These are phyloP conservation scores for Vimba vimba DNA, from an alignment of 2,113 vertebrate genomes.

Conservation along the genomic window DNA sequence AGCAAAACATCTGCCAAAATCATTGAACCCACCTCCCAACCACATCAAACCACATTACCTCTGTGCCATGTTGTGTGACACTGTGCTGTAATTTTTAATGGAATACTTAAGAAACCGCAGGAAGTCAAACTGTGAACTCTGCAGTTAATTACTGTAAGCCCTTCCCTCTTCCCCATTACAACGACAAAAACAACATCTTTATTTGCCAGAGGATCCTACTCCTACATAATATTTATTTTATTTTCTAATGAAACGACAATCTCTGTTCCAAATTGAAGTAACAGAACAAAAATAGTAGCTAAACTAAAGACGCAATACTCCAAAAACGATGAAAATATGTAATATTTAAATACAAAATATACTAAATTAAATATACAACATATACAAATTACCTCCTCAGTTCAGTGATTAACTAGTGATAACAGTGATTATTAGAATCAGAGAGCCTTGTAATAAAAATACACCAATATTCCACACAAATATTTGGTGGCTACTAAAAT, in stretches of 20 bases:
- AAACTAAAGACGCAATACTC: not conserved
- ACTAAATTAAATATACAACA: not conserved
- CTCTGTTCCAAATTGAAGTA: not conserved
- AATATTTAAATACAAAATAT: not conserved
- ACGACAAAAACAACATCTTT: conserved; percentile 48
- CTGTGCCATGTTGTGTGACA: conserved; percentile 55
- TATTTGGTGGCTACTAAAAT: too few relatives aligned
- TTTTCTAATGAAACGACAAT: not conserved
- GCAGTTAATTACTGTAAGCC: conserved; percentile 62
- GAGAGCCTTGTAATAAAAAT: not conserved
- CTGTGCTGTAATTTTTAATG: conserved; percentile 59
- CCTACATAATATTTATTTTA: not conserved
- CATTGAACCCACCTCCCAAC: not conserved
- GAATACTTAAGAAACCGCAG: conserved; percentile 65
- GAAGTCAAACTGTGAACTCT: conserved; percentile 62
- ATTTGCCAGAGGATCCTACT: conserved; percentile 33
- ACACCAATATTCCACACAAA: too few relatives aligned
- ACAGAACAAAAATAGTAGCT: not conserved
- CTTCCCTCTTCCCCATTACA: conserved; percentile 53
- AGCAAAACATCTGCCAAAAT: conserved; percentile 12
- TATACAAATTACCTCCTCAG: not conserved
- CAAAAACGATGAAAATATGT: not conserved
- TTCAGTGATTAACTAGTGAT: not conserved
- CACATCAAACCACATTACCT: conserved; percentile 60
- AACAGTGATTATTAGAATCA: not conserved